Conservation (phyloP, 2,888 invertebrate genomes). For the Nomada fabriciana region DNA sequence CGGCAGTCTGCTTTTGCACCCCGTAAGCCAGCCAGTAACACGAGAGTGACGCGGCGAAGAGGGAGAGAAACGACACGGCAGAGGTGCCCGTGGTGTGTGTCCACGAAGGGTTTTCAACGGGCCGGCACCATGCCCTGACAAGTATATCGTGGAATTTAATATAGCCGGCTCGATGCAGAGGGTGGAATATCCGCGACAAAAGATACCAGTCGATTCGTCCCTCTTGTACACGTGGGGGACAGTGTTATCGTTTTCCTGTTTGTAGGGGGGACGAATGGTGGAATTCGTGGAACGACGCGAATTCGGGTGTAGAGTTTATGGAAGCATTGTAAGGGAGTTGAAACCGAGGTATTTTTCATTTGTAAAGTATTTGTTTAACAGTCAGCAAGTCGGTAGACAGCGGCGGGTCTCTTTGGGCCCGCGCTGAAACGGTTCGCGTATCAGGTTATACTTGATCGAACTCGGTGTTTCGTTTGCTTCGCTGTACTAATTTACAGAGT, state of each 20-base stretch:
- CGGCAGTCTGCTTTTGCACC: constrained; percentile 76
- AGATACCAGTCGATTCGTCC: constrained; percentile 50
- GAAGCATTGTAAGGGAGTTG: too few species aligned
- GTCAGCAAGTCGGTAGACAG: too few species aligned
- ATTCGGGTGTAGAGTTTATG: not conserved
- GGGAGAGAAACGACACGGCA: not conserved
- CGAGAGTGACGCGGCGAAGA: constrained; percentile 52
- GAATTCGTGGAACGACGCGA: constrained; percentile 13
- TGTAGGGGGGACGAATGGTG: not conserved
- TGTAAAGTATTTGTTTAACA: too few species aligned
- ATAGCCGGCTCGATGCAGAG: constrained; percentile 69
- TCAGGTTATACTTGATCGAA: too few species aligned
- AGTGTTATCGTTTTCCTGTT: constrained; percentile 48
- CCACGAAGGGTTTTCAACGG: constrained; percentile 74
- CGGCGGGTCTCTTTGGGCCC: too few species aligned
- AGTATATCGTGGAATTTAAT: constrained; percentile 82
- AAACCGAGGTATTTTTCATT: too few species aligned
- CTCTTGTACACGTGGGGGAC: constrained; percentile 1
- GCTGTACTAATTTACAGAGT: too few species aligned
- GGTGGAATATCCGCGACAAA: constrained; percentile 43
- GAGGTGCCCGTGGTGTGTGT: constrained; percentile 58
- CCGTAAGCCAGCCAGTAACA: constrained; percentile 72
- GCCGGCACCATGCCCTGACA: constrained; percentile 77
- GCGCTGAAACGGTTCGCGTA: too few species aligned
- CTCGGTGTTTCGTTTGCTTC: too few species aligned